Base-by-base conservation (phyloP, 2,113 vertebrate species). In the Malurus alboscapulatus region DNA sequence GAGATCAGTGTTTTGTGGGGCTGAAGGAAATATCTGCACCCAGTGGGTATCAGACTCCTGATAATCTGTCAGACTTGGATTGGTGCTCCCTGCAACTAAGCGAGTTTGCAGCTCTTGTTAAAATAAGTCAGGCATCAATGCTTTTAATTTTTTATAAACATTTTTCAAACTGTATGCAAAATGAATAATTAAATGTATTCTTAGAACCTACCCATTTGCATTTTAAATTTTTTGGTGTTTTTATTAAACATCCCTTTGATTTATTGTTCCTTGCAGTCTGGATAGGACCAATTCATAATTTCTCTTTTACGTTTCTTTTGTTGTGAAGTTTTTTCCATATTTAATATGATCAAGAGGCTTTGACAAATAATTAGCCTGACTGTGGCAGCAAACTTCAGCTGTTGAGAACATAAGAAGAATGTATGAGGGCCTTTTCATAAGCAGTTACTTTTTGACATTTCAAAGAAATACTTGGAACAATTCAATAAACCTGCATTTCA, bases 321-420 rank as follows among this genome's bases (percentile, higher is more conserved):
- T 85, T 75, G 44, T 42, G 58, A 84, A 30, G 0, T 25, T 77
- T 81, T 92, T 84, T 81, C 55, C 14, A 2, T 94, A 61, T 86
- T 96, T 94, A 90, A 78, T 92, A 54, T 68, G 80, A 95, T 95
- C 93, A 96, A 93, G 95, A 82, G 76, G 36, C 68, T 96, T 95
- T 97, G 96, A 95, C 96, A 96, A 96, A 83, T 87, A 94, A 94
- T 96, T 94, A 96, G 85, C 80, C 77, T 89, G 91, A 89, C 71
- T 78, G 30, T 77, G 58, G 80, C 90, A 92, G 79, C 82, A 86
- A 59, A 87, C 55, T 58, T 88, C 5, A 86, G 78, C 71, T 96
- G 40, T 57, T 89, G 84, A 74, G 82, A 95, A 93, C 30, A 5
- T 79, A 73, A 83, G 74, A 88, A 57, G 81, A 79, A 75, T 87